Percentiles rank a stretch among this genome's conserved stretches.
Evolutionary conservation across 2,113 vertebrate genomes (phyloP).

Genomic region (Pelusios castaneus): DNA sequence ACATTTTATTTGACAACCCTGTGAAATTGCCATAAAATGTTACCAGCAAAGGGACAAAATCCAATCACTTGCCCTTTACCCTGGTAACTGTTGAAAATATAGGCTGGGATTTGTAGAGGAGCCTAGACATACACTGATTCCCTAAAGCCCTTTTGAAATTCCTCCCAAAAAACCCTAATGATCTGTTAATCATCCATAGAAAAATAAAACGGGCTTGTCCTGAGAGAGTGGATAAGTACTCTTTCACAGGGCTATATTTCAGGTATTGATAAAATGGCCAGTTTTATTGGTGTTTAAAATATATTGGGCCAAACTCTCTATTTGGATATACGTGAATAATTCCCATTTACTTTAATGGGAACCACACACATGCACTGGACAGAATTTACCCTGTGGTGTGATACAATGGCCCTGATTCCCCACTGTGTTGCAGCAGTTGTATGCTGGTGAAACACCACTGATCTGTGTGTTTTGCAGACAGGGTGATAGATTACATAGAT

Average conservation of each 20-base stretch:
- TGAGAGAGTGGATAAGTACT: background rate
- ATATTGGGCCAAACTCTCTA: background rate
- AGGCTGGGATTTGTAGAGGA: background rate
- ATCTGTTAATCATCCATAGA: background rate
- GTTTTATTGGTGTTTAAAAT: background rate
- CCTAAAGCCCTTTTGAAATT: background rate
- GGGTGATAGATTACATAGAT: background rate
- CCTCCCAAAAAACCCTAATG: background rate
- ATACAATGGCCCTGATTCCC: background rate
- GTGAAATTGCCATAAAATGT: background rate
- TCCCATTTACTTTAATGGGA: background rate
- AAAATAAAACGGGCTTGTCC: background rate
- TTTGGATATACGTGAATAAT: background rate
- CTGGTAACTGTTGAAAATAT: background rate
- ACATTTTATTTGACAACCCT: background rate
- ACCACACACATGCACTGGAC: background rate
- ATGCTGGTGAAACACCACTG: background rate
- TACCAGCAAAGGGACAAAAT: background rate
- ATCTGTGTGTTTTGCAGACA: background rate
- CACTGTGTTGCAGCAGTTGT: background rate
- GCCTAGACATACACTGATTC: background rate
- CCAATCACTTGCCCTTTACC: accelerated
- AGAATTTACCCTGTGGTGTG: background rate
- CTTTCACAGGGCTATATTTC: background rate
- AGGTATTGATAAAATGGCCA: background rate